Conservation (phyloP, 2,113 vertebrate genomes). For the Tachycineta bicolor region DNA sequence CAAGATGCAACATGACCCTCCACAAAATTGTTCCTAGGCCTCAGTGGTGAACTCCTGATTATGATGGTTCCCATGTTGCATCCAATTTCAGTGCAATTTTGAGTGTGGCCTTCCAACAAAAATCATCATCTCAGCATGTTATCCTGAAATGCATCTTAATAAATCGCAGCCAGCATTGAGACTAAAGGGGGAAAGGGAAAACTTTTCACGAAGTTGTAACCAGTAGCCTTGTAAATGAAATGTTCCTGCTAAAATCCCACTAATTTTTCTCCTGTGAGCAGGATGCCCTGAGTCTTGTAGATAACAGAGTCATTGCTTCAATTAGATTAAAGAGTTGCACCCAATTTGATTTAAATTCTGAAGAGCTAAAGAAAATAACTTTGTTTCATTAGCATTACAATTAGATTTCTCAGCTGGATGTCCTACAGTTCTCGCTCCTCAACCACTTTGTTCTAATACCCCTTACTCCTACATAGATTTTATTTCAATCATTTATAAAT, state of each 20-base stretch:
- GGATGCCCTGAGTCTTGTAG: neutral
- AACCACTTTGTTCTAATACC: neutral
- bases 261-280: neutral
- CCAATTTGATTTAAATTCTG: neutral
- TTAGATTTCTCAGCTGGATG: neutral
- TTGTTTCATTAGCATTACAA: neutral
- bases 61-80: neutral
- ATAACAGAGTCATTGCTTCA: neutral
- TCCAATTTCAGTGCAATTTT: conserved; percentile 31
- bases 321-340: neutral
- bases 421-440: neutral
- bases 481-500: neutral
- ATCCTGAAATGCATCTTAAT: conserved; percentile 2
- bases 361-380: neutral
- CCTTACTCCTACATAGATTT: neutral
- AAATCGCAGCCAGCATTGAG: neutral
- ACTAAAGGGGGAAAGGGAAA: neutral
- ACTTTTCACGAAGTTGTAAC: neutral
- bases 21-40: neutral
- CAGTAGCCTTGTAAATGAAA: neutral
- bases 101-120: conserved; percentile 28
- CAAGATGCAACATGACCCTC: conserved; percentile 28
- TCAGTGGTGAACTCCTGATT: conserved; percentile 3
- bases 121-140: neutral
- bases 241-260: neutral